A percentile compares a stretch with the other conserved stretches of the same genome.
Conservation (phyloP, 2,888 invertebrate species). For the Tricholauxania praeusta region DNA sequence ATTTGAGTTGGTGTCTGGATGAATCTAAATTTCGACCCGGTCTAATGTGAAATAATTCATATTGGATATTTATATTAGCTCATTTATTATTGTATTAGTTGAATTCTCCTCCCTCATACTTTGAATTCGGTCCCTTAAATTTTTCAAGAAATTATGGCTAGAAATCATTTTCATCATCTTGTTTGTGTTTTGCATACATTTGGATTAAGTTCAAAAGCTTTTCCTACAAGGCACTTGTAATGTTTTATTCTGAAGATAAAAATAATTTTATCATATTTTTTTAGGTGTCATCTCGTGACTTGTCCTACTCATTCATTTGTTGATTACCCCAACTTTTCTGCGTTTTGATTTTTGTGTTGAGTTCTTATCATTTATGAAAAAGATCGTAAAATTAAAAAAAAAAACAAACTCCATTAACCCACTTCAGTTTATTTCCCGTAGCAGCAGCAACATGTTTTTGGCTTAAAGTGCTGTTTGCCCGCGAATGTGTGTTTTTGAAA, state of each 20-base stretch:
- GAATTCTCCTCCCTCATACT: too few relatives aligned
- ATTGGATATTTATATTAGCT: too few relatives aligned
- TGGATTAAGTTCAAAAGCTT: too few relatives aligned
- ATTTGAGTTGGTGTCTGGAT: too few relatives aligned
- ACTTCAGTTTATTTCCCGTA: too few relatives aligned
- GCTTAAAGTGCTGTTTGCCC: not conserved
- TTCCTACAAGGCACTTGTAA: too few relatives aligned
- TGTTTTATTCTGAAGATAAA: too few relatives aligned
- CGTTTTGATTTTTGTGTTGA: slow-evolving; percentile 2
- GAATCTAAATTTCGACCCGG: too few relatives aligned
- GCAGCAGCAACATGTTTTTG: not conserved
- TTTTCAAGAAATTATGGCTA: too few relatives aligned
- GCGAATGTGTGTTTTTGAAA: not conserved
- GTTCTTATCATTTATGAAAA: slow-evolving; percentile 23
- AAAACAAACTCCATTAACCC: not conserved
- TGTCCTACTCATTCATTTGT: not conserved
- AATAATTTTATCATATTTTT: not conserved
- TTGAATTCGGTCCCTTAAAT: too few relatives aligned
- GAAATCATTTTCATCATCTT: not conserved
- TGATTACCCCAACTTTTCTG: not conserved
- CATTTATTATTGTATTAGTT: too few relatives aligned
- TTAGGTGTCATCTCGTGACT: not conserved
- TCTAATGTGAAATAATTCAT: too few relatives aligned
- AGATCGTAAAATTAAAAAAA: slow-evolving; percentile 14
- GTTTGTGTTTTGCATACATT: not conserved